These are phyloP conservation scores for Ceuthmochares aereus DNA, from an alignment of 2,113 vertebrate genomes.

Conservation along the genomic window DNA sequence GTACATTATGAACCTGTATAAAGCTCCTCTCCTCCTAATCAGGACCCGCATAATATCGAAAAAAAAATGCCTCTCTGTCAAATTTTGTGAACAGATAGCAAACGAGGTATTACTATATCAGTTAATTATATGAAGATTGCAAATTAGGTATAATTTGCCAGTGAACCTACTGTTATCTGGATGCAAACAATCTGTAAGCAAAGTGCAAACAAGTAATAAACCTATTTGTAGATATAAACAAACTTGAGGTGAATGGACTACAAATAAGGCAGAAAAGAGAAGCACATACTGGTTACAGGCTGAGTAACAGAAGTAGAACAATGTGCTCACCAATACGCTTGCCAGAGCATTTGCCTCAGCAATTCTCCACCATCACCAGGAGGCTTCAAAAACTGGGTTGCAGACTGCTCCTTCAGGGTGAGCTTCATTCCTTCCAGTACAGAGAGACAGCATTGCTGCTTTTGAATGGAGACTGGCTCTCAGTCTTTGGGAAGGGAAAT, in stretches of 20 bases:
- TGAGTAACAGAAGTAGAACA: not conserved
- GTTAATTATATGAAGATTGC: slow-evolving; percentile 5
- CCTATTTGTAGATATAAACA: slow-evolving; percentile 17
- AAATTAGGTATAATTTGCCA: slow-evolving; percentile 4
- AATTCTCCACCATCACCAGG: not conserved
- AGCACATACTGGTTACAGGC: not conserved
- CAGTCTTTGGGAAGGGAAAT: not conserved
- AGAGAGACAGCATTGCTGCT: not conserved
- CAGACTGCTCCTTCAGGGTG: not conserved
- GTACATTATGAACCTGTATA: not conserved
- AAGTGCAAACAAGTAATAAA: slow-evolving; percentile 35
- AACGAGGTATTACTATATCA: not conserved
- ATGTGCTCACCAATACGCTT: rapidly evolving
- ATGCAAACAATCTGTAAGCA: slow-evolving; percentile 13
- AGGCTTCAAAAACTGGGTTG: not conserved
- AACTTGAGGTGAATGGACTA: not conserved
- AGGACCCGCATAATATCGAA: not conserved
- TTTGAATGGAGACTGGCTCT: not conserved
- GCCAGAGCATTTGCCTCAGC: not conserved
- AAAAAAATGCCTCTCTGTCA: not conserved
- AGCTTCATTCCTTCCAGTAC: not conserved
- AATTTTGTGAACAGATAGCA: slow-evolving; percentile 7
- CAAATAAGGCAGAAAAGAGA: slow-evolving; percentile 4
- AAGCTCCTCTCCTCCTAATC: not conserved
- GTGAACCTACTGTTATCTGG: not conserved